phyloP scores from a whole-genome alignment of 2,113 vertebrate species.

The Leiothrix lutea region DNA sequence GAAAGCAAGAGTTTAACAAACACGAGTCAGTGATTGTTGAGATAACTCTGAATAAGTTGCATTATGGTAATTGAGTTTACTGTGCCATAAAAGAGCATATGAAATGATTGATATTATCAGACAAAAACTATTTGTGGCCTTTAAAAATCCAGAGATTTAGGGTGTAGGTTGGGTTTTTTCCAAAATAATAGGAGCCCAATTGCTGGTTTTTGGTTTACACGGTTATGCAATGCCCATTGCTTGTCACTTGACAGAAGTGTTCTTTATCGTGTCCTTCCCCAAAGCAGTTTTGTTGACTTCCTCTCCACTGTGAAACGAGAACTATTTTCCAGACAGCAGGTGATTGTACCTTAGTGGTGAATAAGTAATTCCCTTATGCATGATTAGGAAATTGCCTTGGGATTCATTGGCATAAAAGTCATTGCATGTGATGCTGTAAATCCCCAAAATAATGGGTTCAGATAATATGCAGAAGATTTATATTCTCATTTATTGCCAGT shows the following conservation, averaged over 20 bases:
- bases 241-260: background rate
- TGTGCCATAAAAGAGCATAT: background rate
- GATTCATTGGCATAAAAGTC: constrained; percentile 21
- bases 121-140: background rate
- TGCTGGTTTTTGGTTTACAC: background rate
- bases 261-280: background rate
- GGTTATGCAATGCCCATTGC: background rate
- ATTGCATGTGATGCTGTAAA: constrained; percentile 25
- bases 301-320: background rate
- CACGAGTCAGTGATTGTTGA: background rate
- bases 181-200: background rate
- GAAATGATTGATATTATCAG: background rate
- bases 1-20: background rate
- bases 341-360: background rate
- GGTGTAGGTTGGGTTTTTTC: background rate
- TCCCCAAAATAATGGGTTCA: constrained; percentile 22
- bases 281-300: background rate
- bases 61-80: background rate
- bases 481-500: constrained; percentile 12
- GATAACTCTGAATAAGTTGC: background rate
- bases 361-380: background rate
- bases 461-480: constrained; percentile 44
- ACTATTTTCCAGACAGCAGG: constrained; percentile 8
- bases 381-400: constrained; percentile 33
- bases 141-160: background rate